A percentile compares a stretch with the other conserved stretches of the same genome.
Conservation (phyloP, 2,888 invertebrate genomes). For the Steromphala cineraria region DNA sequence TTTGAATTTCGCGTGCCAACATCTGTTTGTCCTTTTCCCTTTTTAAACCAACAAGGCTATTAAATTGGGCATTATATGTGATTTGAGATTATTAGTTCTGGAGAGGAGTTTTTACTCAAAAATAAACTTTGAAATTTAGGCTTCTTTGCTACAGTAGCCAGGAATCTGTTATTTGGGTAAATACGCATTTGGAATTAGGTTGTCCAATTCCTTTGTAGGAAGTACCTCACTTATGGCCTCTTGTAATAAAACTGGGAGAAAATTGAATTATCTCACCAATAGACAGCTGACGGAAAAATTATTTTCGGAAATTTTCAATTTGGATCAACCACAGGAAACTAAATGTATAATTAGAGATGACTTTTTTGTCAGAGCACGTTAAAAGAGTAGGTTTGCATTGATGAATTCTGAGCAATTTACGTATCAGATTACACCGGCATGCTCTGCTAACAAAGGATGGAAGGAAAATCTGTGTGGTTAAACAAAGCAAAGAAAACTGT, state of each 20-base stretch:
- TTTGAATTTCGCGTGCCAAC: not conserved
- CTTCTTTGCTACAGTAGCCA: not conserved
- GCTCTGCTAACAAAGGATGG: conserved; percentile 5
- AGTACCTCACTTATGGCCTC: not conserved
- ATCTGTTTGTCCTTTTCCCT: not conserved
- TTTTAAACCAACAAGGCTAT: not conserved
- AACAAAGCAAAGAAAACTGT: conserved; percentile 7
- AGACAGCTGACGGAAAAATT: conserved; percentile 17
- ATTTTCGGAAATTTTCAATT: conserved; percentile 14
- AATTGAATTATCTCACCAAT: not conserved
- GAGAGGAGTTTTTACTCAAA: no score
- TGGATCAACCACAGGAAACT: not conserved
- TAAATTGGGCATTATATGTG: no score
- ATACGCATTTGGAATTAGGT: not conserved
- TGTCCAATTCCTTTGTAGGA: conserved; percentile 5
- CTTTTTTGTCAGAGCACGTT: not conserved
- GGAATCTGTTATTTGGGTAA: conserved; percentile 6
- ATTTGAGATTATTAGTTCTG: no score
- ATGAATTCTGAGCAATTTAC: conserved; percentile 8
- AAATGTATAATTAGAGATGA: conserved; percentile 10
- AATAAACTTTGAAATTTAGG: no score
- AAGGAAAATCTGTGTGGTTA: conserved; percentile 1
- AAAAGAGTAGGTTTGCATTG: conserved; percentile 12
- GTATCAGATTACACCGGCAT: conserved; percentile 13
- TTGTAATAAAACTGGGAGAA: not conserved